Base-by-base conservation (phyloP, 2,888 invertebrate genomes). In the Philhelius pedissequus region DNA sequence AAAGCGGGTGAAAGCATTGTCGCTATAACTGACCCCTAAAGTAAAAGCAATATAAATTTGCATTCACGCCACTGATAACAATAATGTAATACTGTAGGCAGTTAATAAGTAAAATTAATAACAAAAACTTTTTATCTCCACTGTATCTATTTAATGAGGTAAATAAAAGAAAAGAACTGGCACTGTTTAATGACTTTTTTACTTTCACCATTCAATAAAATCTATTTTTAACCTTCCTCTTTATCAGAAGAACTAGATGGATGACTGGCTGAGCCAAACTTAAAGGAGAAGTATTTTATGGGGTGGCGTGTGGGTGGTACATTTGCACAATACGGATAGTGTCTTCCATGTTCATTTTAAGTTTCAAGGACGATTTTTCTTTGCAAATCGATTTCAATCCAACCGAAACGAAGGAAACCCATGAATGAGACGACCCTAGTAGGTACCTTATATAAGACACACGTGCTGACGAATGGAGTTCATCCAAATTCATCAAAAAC, bases 341-440 rank as follows among this genome's bases (percentile, higher is more conserved):
- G 30, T 2, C 52, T 58, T 18, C 18, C 3, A 30, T 18, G 43
- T 62, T 62, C 27, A 43, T 52, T 45, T 22, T 22, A 11, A 22
- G 38, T 48, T 82, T 78, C 82, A 83, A 83, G 82, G 82, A 73
- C 82, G 71, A 62, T 27, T 56, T 56, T 68, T 45, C 32, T 22
- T 68, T 45, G 27, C 13, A 40, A 68, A 83, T 83, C 78, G 78
- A 83, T 83, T 76, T 56, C 35, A 25, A 43, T 5, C 20, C 20
- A 48, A 64, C 22, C 7, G 4, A 48, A 48, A 30, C 11, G 30
- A 48, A 9, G 20, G 48, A 13, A 13, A 30, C n/a, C 13, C 45
- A 0, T 45, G 13, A n/a, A 25, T 3, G 2, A 20, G 32, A n/a
- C 4, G 2, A 56, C 4, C 13, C 52, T 3, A 20, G 43, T 11